Conservation (phyloP, 2,113 vertebrate genomes). For the Ploceus nigricollis region DNA sequence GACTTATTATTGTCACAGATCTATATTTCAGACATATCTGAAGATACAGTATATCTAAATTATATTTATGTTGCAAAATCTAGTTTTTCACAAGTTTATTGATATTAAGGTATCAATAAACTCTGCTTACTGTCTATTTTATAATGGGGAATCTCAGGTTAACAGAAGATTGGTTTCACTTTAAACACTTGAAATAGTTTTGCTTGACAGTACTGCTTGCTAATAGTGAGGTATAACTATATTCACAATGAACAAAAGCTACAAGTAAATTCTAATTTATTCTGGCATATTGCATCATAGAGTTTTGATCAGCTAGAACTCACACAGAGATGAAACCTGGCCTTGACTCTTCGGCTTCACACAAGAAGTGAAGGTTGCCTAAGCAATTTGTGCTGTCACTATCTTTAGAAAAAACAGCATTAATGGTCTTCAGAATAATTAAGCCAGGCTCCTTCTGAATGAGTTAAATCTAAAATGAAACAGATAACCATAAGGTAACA, state of each 20-base stretch:
- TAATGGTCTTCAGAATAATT: background rate
- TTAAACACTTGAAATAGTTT: background rate
- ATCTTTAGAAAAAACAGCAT: background rate
- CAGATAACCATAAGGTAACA: background rate
- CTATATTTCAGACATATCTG: background rate
- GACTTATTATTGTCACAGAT: background rate
- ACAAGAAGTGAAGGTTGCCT: background rate
- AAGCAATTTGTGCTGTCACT: background rate
- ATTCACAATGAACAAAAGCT: background rate
- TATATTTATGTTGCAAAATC: background rate
- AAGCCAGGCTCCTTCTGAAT: background rate
- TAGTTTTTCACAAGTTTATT: background rate
- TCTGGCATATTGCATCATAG: background rate
- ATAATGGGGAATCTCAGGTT: background rate
- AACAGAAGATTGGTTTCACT: background rate
- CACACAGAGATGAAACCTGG: background rate
- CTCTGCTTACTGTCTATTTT: background rate
- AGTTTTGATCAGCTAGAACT: background rate
- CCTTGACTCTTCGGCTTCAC: background rate
- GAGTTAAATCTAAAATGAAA: background rate
- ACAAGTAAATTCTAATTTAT: background rate
- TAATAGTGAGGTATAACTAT: background rate
- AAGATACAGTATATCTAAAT: background rate
- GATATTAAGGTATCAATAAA: background rate
- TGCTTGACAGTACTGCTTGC: background rate